phyloP scores from a whole-genome alignment of 2,797 vertebrate species.

The Aulostomus chinensis region DNA sequence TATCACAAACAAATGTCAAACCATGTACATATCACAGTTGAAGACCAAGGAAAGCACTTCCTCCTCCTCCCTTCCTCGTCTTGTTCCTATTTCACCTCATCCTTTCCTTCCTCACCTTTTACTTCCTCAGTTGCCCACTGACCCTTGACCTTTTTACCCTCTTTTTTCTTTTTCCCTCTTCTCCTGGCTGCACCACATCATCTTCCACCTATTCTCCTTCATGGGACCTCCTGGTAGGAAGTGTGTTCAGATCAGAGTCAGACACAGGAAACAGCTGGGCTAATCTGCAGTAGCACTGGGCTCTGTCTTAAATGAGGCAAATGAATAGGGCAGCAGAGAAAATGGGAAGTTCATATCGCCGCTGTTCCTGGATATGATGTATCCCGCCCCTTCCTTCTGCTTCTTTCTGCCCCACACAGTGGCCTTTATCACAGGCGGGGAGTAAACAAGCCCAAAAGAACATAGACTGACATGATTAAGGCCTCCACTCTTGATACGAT shows the following conservation, averaged over 20 bases:
- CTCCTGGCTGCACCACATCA: constrained; percentile 24
- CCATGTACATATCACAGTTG: not conserved
- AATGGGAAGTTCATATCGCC: constrained; percentile 72
- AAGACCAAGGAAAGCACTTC: constrained; percentile 17
- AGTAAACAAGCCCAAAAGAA: constrained; percentile 64
- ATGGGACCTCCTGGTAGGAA: constrained; percentile 56
- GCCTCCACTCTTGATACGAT: constrained; percentile 28
- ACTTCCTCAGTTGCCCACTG: constrained; percentile 46
- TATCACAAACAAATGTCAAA: constrained; percentile 37
- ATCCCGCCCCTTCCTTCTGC: constrained; percentile 57
- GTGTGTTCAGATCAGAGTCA: constrained; percentile 60
- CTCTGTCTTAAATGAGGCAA: constrained; percentile 70
- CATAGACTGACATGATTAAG: constrained; percentile 66
- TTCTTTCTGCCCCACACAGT: constrained; percentile 48
- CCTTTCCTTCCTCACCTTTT: constrained; percentile 41
- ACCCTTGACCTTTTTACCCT: constrained; percentile 45
- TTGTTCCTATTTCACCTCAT: constrained; percentile 50
- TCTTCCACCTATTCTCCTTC: constrained; percentile 13
- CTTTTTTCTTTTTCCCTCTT: constrained; percentile 20
- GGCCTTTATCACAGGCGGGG: constrained; percentile 64
- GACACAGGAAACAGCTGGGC: constrained; percentile 78
- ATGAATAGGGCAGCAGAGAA: constrained; percentile 42
- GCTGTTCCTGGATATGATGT: constrained; percentile 57
- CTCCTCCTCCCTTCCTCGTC: constrained; percentile 63
- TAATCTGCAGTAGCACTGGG: constrained; percentile 72